Evolutionary conservation across 2,113 vertebrate species (phyloP).

Genomic region (Eudyptes chrysolophus): DNA sequence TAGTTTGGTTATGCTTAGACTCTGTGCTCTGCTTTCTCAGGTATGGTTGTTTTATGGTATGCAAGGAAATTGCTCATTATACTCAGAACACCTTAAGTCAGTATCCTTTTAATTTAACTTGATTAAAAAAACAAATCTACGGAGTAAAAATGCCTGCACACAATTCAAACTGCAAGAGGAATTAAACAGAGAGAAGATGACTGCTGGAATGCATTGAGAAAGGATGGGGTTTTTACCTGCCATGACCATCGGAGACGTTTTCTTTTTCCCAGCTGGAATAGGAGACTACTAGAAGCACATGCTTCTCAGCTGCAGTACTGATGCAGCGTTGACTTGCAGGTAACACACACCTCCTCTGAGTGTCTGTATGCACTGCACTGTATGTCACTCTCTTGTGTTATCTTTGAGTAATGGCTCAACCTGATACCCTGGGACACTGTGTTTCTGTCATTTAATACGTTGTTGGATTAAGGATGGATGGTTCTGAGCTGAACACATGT

Average conservation of each 20-base stretch:
- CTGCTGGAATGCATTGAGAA: neutral
- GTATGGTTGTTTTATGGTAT: neutral
- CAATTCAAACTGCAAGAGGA: neutral
- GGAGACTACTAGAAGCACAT: neutral
- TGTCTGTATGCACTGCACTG: rapidly evolving
- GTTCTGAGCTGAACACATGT: neutral
- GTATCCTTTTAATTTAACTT: neutral
- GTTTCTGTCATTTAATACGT: neutral
- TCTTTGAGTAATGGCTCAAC: neutral
- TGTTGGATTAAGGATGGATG: neutral
- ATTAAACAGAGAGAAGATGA: neutral
- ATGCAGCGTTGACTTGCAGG: neutral
- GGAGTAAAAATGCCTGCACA: neutral
- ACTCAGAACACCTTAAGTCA: neutral
- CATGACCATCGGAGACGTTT: neutral
- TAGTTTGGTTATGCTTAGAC: neutral
- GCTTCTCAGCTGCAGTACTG: neutral
- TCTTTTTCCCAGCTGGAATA: neutral
- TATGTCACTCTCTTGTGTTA: neutral
- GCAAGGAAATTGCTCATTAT: neutral
- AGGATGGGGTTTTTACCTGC: neutral
- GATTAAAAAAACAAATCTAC: no score
- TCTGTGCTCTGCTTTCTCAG: neutral
- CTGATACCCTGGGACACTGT: neutral
- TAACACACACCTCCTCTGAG: neutral